phyloP scores from a whole-genome alignment of 2,113 vertebrate genomes.

The Daboia siamensis region DNA sequence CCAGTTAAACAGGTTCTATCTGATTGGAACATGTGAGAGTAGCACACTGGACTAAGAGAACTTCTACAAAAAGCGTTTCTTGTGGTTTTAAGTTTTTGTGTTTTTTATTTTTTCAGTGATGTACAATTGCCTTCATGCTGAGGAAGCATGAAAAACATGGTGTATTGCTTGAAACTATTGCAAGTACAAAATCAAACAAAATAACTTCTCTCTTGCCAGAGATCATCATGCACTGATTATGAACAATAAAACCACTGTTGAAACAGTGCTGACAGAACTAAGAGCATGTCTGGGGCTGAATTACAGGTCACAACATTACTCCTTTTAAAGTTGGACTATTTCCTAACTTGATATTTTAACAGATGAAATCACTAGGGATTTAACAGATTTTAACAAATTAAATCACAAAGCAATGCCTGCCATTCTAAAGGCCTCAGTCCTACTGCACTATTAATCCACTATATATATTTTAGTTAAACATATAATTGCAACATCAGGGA shows the following conservation, averaged over 20 bases:
- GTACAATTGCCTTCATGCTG: slow-evolving; percentile 4
- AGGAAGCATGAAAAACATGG: slow-evolving; percentile 12
- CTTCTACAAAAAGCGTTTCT: not conserved
- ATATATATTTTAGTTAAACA: not conserved
- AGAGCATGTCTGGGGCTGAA: slow-evolving; percentile 3
- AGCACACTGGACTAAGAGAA: not conserved
- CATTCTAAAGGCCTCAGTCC: not conserved
- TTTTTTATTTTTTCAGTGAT: not conserved
- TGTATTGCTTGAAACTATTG: slow-evolving; percentile 27
- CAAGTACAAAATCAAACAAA: slow-evolving; percentile 33
- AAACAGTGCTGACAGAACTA: not conserved
- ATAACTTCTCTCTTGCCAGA: slow-evolving; percentile 17
- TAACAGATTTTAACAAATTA: not conserved
- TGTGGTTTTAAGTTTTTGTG: not conserved
- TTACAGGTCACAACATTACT: not conserved
- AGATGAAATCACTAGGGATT: not conserved
- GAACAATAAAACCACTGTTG: slow-evolving; percentile 9
- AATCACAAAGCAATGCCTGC: not conserved
- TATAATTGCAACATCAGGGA: too few relatives aligned
- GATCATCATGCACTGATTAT: slow-evolving; percentile 17
- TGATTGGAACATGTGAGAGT: not conserved
- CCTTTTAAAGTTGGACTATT: not conserved
- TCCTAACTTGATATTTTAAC: not conserved
- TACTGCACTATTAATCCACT: not conserved
- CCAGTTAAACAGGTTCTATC: not conserved